These are phyloP conservation scores for Willowsia nigromaculata DNA, from an alignment of 2,888 invertebrate genomes.

Conservation along the genomic window DNA sequence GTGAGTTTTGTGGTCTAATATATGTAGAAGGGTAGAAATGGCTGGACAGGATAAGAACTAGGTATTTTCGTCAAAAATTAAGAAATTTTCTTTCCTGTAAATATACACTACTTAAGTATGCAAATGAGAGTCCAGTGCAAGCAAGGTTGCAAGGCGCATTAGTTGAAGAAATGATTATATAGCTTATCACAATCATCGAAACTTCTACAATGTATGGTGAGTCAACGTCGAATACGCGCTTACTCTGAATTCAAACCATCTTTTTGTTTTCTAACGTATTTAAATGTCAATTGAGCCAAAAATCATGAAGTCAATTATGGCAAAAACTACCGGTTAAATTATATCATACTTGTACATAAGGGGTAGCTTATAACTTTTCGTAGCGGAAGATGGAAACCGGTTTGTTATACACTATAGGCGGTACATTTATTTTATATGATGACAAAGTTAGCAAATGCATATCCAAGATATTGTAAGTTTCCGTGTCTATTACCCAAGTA, in stretches of 20 bases:
- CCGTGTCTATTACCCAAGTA: background rate
- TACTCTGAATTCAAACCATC: background rate
- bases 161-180: conserved; percentile 17
- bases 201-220: no score
- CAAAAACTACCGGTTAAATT: background rate
- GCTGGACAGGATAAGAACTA: no score
- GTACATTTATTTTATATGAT: conserved; percentile 19
- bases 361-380: conserved; percentile 28
- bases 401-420: background rate
- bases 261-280: background rate
- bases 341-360: background rate
- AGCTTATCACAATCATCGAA: no score
- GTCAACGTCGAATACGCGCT: no score
- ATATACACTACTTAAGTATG: background rate
- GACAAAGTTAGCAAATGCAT: conserved; percentile 17
- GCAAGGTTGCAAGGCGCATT: no score
- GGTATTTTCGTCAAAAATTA: no score
- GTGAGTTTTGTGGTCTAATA: no score
- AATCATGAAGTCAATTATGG: background rate
- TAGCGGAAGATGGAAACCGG: conserved; percentile 50
- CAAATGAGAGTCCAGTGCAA: background rate
- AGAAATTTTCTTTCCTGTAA: background rate
- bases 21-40: no score
- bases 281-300: background rate
- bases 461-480: background rate